Conservation (phyloP, 1,140 invertebrate genomes). For the Lasioglossum baleicum region DNA sequence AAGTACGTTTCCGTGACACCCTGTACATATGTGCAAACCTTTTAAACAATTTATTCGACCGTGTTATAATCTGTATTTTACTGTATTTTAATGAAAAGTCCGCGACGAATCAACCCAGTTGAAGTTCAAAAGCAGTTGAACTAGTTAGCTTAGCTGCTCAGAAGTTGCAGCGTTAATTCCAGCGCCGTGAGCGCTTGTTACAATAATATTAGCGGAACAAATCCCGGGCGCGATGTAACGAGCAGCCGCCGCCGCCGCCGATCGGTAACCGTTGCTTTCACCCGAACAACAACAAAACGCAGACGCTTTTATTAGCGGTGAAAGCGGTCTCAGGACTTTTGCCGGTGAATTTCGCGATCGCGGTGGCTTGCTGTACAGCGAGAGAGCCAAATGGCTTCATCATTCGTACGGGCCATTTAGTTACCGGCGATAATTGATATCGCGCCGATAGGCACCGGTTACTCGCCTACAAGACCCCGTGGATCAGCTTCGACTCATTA, state of each 20-base stretch:
- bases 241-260: not conserved
- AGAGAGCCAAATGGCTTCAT: not conserved
- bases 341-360: not conserved
- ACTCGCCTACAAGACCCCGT: too few species aligned
- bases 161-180: too few species aligned
- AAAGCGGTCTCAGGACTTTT: slow-evolving; percentile 14
- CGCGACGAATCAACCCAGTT: too few species aligned
- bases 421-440: slow-evolving; percentile 19
- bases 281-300: slow-evolving; percentile 6
- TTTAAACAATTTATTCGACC: too few species aligned
- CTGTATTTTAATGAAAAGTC: too few species aligned
- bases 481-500: not conserved
- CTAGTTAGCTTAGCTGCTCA: too few species aligned
- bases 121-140: too few species aligned
- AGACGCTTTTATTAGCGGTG: slow-evolving; percentile 21
- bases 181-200: not conserved
- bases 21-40: too few species aligned
- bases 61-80: too few species aligned
- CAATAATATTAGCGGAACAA: not conserved
- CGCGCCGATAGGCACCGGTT: not conserved
- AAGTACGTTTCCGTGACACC: too few species aligned
- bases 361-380: not conserved
- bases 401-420: not conserved
- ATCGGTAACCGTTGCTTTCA: slow-evolving; percentile 6
- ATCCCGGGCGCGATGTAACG: not conserved